A percentile compares a stretch with the other conserved stretches of the same genome.
These are phyloP conservation scores for Trichopria drosophilae DNA, from an alignment of 2,888 invertebrate species.

Conservation along the genomic window DNA sequence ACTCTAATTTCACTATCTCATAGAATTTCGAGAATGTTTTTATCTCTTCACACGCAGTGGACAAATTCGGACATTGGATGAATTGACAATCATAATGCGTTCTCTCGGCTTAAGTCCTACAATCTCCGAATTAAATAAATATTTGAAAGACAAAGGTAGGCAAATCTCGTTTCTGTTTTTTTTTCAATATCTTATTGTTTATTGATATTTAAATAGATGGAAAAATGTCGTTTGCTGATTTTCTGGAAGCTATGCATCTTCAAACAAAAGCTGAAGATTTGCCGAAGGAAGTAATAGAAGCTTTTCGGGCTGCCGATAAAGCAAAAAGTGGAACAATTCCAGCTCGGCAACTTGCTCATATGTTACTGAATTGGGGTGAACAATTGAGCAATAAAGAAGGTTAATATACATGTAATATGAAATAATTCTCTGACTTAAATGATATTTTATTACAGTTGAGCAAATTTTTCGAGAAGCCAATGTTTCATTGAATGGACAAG, in stretches of 20 bases:
- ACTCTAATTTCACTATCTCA: conserved; percentile 5
- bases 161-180: conserved; percentile 5
- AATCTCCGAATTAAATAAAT: conserved; percentile 83
- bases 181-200: conserved; percentile 5
- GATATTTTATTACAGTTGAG: conserved; percentile 64
- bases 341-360: conserved; percentile 79
- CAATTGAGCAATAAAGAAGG: conserved; percentile 71
- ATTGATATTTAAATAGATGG: conserved; percentile 64
- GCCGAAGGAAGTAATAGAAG: conserved; percentile 82
- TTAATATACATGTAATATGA: conserved; percentile 39
- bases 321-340: conserved; percentile 74
- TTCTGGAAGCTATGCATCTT: conserved; percentile 91
- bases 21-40: conserved; percentile 96
- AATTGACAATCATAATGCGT: conserved; percentile 91
- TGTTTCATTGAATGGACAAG: conserved; percentile 75
- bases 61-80: conserved; percentile 84
- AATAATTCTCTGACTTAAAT: conserved; percentile 4
- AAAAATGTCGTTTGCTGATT: conserved; percentile 93
- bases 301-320: conserved; percentile 85
- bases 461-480: conserved; percentile 91
- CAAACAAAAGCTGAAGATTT: conserved; percentile 83
- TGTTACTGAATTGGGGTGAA: conserved; percentile 91
- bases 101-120: conserved; percentile 94
- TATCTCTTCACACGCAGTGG: conserved; percentile 90
- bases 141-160: conserved; percentile 71